phyloP scores from a whole-genome alignment of 1,140 invertebrate species.

The Tigriopus japonicus region DNA sequence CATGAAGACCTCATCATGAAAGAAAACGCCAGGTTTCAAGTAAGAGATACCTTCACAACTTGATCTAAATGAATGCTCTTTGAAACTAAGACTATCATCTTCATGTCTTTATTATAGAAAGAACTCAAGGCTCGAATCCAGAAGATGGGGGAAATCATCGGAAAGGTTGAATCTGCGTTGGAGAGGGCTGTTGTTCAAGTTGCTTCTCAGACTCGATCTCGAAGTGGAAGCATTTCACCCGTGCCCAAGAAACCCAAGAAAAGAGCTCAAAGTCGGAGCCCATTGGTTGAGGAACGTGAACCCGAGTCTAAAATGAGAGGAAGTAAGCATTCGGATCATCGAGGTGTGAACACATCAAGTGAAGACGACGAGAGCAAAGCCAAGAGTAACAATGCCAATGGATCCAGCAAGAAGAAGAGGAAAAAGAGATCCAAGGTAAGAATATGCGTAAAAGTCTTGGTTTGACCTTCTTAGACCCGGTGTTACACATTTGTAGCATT shows the following conservation, averaged over 20 bases:
- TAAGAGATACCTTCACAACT: neutral
- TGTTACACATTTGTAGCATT: too few relatives aligned
- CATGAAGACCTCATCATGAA: constrained; percentile 9
- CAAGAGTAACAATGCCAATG: neutral
- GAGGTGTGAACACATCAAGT: too few relatives aligned
- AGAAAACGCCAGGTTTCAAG: constrained; percentile 1
- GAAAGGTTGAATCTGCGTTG: neutral
- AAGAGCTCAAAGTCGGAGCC: neutral
- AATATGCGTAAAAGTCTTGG: too few relatives aligned
- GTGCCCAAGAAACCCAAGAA: neutral
- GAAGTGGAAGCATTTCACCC: too few relatives aligned
- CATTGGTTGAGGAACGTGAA: neutral
- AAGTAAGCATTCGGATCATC: too few relatives aligned
- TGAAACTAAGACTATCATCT: too few relatives aligned
- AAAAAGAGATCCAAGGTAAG: neutral
- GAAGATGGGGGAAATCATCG: neutral
- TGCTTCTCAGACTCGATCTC: too few relatives aligned
- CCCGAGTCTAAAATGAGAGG: too few relatives aligned
- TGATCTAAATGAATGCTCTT: neutral
- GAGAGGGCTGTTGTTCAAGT: neutral
- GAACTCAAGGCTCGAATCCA: neutral
- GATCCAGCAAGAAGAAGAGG: neutral
- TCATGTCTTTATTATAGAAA: neutral
- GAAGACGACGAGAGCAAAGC: neutral
- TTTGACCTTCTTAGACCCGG: too few relatives aligned